A percentile compares a stretch with the other conserved stretches of the same genome.
Conservation (phyloP, 2,113 vertebrate species). For the Chrysemys picta region DNA sequence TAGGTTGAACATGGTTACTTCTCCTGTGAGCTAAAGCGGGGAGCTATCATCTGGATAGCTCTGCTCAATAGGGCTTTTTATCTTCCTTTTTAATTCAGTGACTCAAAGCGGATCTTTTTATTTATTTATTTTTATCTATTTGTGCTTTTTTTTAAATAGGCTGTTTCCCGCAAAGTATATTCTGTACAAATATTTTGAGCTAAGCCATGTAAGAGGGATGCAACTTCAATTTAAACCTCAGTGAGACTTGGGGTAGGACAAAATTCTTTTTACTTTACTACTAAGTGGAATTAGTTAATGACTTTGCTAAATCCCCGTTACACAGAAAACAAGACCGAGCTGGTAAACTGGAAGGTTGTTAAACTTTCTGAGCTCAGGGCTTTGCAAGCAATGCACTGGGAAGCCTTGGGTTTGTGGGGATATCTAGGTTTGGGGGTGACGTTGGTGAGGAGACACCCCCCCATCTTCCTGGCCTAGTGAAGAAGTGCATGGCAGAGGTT, state of each 20-base stretch:
- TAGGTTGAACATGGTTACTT: conserved; percentile 65
- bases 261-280: conserved; percentile 5
- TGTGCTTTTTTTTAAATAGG: conserved; percentile 11
- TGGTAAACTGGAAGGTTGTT: neutral
- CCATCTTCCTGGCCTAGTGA: neutral
- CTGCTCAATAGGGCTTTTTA: conserved; percentile 52
- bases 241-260: neutral
- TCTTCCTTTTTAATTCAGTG: conserved; percentile 51
- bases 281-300: neutral
- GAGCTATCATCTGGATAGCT: conserved; percentile 42
- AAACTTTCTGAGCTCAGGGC: neutral
- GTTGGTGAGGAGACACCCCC: neutral
- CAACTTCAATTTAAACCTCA: neutral
- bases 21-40: conserved; percentile 28
- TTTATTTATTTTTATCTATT: conserved; percentile 67
- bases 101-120: conserved; percentile 61
- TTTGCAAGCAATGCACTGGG: neutral
- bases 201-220: neutral
- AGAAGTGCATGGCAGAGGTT: neutral
- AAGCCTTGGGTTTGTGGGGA: neutral
- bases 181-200: conserved; percentile 65
- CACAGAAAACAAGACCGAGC: neutral
- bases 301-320: neutral
- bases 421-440: neutral
- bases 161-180: neutral